A percentile compares a stretch with the other conserved stretches of the same genome.
phyloP scores from a whole-genome alignment of 2,797 vertebrate species.

The Benthosema pterotum region DNA sequence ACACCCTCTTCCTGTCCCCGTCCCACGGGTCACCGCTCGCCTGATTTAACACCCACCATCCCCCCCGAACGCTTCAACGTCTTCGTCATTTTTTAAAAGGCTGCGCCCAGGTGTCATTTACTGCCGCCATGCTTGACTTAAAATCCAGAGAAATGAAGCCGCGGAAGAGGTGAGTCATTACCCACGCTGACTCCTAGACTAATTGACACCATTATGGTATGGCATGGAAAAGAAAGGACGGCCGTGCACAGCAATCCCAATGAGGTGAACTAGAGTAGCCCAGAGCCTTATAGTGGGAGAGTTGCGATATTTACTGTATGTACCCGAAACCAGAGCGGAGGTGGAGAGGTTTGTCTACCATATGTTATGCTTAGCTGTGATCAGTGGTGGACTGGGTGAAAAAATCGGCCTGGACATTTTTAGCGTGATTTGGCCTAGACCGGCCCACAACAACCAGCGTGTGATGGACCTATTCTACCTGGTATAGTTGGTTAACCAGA shows the following conservation, averaged over 20 bases:
- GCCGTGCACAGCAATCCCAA: constrained; percentile 28
- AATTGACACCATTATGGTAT: constrained; percentile 72
- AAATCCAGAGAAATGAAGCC: constrained; percentile 77
- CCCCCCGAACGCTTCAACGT: constrained; percentile 58
- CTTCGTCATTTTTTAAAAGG: constrained; percentile 76
- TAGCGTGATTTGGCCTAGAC: too few relatives aligned
- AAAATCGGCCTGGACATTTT: too few relatives aligned
- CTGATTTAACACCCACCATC: constrained; percentile 72
- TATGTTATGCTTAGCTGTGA: too few relatives aligned
- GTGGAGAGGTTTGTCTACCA: too few relatives aligned
- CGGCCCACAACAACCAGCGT: too few relatives aligned
- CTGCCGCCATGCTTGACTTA: constrained; percentile 68
- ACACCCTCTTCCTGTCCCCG: constrained; percentile 19
- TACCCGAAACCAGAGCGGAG: too few relatives aligned
- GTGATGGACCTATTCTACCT: too few relatives aligned
- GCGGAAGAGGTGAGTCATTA: constrained; percentile 76
- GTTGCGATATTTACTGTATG: too few relatives aligned
- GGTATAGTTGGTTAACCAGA: too few relatives aligned
- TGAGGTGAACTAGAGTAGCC: too few relatives aligned
- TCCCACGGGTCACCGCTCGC: constrained; percentile 41
- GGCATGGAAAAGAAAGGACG: constrained; percentile 37
- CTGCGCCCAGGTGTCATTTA: constrained; percentile 79
- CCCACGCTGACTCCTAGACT: constrained; percentile 72
- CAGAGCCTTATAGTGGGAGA: too few relatives aligned
- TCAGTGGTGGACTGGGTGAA: too few relatives aligned